These are phyloP conservation scores for Drosophila sechellia DNA, from an alignment of 1,140 invertebrate genomes.

Conservation along the genomic window DNA sequence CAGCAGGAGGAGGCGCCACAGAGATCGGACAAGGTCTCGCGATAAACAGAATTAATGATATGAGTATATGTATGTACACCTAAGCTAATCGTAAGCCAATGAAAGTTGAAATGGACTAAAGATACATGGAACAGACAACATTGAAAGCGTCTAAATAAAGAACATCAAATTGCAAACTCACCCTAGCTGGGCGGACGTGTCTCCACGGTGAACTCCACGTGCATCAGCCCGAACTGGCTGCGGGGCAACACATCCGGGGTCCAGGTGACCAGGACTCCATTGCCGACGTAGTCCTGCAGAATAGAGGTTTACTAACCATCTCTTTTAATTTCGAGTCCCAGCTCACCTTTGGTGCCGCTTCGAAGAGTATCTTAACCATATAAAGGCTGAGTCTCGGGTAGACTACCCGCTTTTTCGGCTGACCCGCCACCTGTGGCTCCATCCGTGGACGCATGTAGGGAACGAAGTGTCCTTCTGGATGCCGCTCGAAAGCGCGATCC, in stretches of 20 bases:
- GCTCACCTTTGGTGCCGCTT: conserved; percentile 9
- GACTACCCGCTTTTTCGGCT: conserved; percentile 40
- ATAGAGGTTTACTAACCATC: not conserved
- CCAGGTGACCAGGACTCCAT: conserved; percentile 72
- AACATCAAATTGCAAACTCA: conserved; percentile 56
- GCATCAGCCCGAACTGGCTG: conserved; percentile 73
- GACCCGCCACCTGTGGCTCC: not conserved
- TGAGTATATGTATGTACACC: conserved; percentile 56
- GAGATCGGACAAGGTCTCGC: conserved; percentile 24
- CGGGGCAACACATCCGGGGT: conserved; percentile 61
- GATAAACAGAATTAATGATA: conserved; percentile 50
- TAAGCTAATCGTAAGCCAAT: conserved; percentile 76
- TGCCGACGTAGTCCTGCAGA: conserved; percentile 24
- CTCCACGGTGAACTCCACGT: conserved; percentile 62
- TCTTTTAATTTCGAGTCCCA: not conserved
- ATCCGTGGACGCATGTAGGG: conserved; percentile 49
- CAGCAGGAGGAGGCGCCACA: conserved; percentile 11
- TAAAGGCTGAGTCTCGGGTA: conserved; percentile 55
- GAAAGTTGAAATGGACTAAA: conserved; percentile 59
- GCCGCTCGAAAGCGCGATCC: conserved; percentile 59
- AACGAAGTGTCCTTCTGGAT: conserved; percentile 44
- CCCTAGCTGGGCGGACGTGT: conserved; percentile 36
- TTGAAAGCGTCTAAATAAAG: conserved; percentile 75
- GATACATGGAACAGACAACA: conserved; percentile 45
- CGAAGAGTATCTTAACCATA: conserved; percentile 53